Evolutionary conservation across 2,888 invertebrate genomes (phyloP), one percentile per base, ranked within the genome.

Genomic region (Agriopis marginaria): DNA sequence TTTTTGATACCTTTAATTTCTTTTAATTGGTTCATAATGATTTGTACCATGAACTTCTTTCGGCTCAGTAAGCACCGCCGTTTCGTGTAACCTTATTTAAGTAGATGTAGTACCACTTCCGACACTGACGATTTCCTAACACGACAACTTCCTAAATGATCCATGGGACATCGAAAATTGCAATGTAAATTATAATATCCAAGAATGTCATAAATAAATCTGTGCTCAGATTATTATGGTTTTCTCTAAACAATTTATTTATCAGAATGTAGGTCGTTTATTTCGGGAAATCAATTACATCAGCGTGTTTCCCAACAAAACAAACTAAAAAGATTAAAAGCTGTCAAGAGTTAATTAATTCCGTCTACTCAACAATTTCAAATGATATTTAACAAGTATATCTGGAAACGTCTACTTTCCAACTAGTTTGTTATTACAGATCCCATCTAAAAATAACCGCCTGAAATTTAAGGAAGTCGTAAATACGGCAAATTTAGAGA

Each of bases 401-500:
- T 42, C 66, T 56, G 11, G 62, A 53, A 67, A 53, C 58, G 44
- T 60, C 44, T 51, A 45, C 61, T 62, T 49, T 40, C 45, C 8
- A 53, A 23, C 59, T 50, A 54, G 70, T 71, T 67, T 70, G 59
- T 70, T 66, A 53, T 66, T 67, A 61, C 53, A 64, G 14, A 44
- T 55, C 45, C 23, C 17, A 50, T 79, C 75, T 77, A 77, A 72
- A 77, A 75, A 76, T 78, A 75, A 70, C 68, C 59, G 50, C 50
- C 39, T 60, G 70, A 62, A 63, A 47, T 77, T 75, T 74, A 75
- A 81, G 85, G 81, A 83, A 83, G 82, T 81, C 78, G 82, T 85
- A 80, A 86, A 77, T 63, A 68, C 56, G 71, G 81, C 76, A 64
- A 81, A 79, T 84, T 82, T 79, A 80, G 82, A 79, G 80, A 80